Evolutionary conservation across 2,797 vertebrate genomes (phyloP), one percentile per base, ranked within the genome.

Genomic region (Serranus cabrilla): DNA sequence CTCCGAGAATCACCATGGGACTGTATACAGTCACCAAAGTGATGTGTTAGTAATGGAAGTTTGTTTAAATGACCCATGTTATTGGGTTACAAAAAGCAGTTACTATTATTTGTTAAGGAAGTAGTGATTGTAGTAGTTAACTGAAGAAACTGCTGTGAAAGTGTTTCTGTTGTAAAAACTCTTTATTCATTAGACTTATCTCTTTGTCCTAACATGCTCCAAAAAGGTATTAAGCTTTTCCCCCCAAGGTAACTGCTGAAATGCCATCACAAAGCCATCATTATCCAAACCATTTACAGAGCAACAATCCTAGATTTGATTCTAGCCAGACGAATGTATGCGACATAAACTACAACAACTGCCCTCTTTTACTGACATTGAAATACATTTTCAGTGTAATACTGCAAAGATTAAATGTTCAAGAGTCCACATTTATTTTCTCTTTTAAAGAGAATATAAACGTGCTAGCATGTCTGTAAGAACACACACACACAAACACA

Each of bases 141-240:
- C 43, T 23, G 58, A 67, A 56, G 46, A 75, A 31, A 69, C 17
- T 65, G 49, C n/a, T 65, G 63, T 34, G 14, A 49, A 66, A 45
- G 61, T 56, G n/a, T 71, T 49, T 72, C 63, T 73, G 16, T 27
- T 60, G 66, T 59, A 51, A 81, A 74, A 76, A 72, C 83, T 80
- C 21, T 5, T 67, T 85, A 54, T 77, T 76, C 82, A 91, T 88
- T 89, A 87, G 71, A 76, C 83, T 87, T 78, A 80, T 87, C 62
- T 77, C 71, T 78, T 80, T 74, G 60, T 84, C 55, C 62, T 55
- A 62, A 71, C 52, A 62, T 2, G 4, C 60, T 71, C 43, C 17
- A 43, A 43, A 86, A 81, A 66, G 47, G 8, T 66, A 83, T 81
- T 69, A 82, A 57, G 27, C 42, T 58, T 43, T 58, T 58, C 43